Percentiles rank a stretch among this genome's conserved stretches.
Conservation (phyloP, 2,797 vertebrate genomes). For the Sebastes cheni region DNA sequence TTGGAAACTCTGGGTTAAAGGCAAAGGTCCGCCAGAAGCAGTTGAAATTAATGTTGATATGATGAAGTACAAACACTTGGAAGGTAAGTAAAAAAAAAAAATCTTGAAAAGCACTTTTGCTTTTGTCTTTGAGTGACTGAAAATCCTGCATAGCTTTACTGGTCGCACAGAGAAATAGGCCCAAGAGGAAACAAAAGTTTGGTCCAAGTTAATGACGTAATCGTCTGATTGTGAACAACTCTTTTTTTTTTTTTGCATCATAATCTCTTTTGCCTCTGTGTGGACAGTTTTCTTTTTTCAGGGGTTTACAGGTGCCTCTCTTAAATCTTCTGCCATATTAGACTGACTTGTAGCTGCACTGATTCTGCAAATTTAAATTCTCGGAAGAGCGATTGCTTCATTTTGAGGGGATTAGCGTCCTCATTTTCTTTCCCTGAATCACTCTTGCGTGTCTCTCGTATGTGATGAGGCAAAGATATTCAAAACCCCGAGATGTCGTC, state of each 20-base stretch:
- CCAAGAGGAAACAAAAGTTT: constrained; percentile 11
- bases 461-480: constrained; percentile 61
- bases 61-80: constrained; percentile 55
- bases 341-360: neutral
- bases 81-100: constrained; percentile 8
- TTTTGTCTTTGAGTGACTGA: constrained; percentile 25
- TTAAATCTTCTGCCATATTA: neutral
- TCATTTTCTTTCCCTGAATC: constrained; percentile 11
- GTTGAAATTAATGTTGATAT: constrained; percentile 45
- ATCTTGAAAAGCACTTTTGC: constrained; percentile 22
- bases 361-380: constrained; percentile 8
- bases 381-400: neutral
- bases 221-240: constrained; percentile 7
- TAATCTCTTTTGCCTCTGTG: neutral
- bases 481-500: constrained; percentile 42
- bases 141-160: constrained; percentile 6
- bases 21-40: constrained; percentile 30
- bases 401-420: constrained; percentile 1
- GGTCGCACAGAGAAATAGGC: constrained; percentile 6
- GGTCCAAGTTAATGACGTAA: constrained; percentile 3
- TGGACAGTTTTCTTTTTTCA: neutral
- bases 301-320: constrained; percentile 1
- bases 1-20: constrained; percentile 60
- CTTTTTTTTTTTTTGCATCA: neutral
- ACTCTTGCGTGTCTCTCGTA: constrained; percentile 5